Evolutionary conservation across 1,140 invertebrate species (phyloP).

Genomic region (Leptonema lineaticorne): DNA sequence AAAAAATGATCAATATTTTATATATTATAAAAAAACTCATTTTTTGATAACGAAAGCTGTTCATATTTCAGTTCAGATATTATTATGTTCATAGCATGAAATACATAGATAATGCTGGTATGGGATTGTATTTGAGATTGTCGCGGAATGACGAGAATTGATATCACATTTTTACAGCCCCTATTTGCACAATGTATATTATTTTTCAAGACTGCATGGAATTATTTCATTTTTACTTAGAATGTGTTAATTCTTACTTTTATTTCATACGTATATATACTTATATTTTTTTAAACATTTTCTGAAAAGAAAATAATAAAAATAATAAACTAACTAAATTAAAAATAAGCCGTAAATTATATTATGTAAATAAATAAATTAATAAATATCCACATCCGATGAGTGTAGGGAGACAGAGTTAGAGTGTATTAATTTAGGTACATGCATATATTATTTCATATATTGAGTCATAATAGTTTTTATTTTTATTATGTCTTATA

Average conservation of each 20-base stretch:
- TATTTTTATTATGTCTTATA: constrained; percentile 2
- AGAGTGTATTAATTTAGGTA: constrained; percentile 34
- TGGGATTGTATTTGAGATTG: constrained; percentile 40
- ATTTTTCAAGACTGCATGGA: constrained; percentile 40
- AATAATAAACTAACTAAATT: no score
- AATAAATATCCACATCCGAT: constrained; percentile 35
- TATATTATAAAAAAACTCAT: no score
- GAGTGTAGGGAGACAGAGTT: constrained; percentile 32
- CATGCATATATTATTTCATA: no score
- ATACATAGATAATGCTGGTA: constrained; percentile 40
- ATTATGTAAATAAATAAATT: not conserved
- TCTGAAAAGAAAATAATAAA: no score
- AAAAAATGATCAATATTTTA: no score
- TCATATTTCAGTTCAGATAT: constrained; percentile 25
- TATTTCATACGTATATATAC: no score
- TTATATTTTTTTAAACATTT: no score
- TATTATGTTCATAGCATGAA: constrained; percentile 36
- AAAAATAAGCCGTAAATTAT: not conserved
- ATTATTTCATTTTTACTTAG: constrained; percentile 40
- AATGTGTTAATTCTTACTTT: constrained; percentile 41
- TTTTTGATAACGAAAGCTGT: constrained; percentile 20
- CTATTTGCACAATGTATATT: constrained; percentile 37
- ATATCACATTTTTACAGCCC: constrained; percentile 39
- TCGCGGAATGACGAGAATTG: constrained; percentile 40
- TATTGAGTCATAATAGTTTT: not conserved